Evolutionary conservation across 2,888 invertebrate genomes (phyloP).

Genomic region (Ormyrus nitidulus): DNA sequence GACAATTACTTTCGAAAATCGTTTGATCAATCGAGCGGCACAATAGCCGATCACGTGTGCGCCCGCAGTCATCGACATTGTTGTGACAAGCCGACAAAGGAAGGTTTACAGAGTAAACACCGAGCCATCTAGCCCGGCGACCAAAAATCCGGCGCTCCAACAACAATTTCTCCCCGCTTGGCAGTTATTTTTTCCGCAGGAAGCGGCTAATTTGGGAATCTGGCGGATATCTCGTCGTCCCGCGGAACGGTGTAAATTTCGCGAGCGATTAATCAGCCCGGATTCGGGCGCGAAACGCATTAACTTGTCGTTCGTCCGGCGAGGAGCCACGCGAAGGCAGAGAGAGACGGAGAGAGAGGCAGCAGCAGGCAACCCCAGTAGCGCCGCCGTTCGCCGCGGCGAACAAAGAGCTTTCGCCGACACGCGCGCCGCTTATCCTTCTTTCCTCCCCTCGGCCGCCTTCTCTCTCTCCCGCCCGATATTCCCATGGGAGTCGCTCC

Average conservation of each 20-base stretch:
- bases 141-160: too few relatives aligned
- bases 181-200: not conserved
- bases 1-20: not conserved
- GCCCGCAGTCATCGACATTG: conserved; percentile 11
- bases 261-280: too few relatives aligned
- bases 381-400: not conserved
- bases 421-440: conserved; percentile 50
- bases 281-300: too few relatives aligned
- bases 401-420: conserved; percentile 55
- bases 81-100: conserved; percentile 41
- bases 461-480: conserved; percentile 19
- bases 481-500: conserved; percentile 35
- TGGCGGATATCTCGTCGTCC: too few relatives aligned
- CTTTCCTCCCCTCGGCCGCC: conserved; percentile 27
- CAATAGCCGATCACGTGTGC: not conserved
- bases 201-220: too few relatives aligned
- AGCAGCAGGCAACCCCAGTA: not conserved
- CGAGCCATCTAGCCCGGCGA: not conserved
- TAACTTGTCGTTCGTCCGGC: too few relatives aligned
- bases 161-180: too few relatives aligned
- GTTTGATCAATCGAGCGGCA: conserved; percentile 12
- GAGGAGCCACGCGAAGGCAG: not conserved
- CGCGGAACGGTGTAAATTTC: too few relatives aligned
- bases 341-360: conserved; percentile 10
- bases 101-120: conserved; percentile 32